Percentiles rank a stretch among this genome's conserved stretches.
Evolutionary conservation across 2,888 invertebrate species (phyloP).

Genomic region (Acanthococcus lagerstroemiae): DNA sequence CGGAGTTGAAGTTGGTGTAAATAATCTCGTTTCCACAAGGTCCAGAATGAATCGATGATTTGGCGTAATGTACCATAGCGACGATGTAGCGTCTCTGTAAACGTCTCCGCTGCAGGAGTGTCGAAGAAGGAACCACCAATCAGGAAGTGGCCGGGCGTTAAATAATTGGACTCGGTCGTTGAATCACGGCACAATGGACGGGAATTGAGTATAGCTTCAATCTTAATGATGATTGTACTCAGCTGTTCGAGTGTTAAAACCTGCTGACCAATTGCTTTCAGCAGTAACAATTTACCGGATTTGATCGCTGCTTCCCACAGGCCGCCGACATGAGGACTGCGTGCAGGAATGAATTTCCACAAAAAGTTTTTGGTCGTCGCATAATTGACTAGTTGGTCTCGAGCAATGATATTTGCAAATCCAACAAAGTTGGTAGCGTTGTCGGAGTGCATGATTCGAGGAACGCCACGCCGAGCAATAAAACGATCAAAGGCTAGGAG

Average conservation of each 20-base stretch:
- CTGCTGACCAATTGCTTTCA: not conserved
- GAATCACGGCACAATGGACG: not conserved
- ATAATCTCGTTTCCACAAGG: not conserved
- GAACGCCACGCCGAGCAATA: not conserved
- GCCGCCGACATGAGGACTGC: not conserved
- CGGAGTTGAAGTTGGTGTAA: not conserved
- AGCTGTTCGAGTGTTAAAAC: not conserved
- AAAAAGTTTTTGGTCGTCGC: not conserved
- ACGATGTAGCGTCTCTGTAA: conserved; percentile 32
- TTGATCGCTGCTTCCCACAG: not conserved
- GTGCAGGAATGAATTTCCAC: not conserved
- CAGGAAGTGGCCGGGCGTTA: conserved; percentile 40
- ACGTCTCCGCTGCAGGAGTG: conserved; percentile 36
- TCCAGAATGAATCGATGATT: not conserved
- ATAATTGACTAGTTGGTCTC: not conserved
- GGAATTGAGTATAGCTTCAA: not conserved
- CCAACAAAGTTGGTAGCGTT: no score
- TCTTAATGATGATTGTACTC: not conserved
- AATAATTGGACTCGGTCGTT: not conserved
- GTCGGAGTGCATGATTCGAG: not conserved
- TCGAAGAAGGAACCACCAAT: conserved; percentile 37
- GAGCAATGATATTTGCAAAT: not conserved
- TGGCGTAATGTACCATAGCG: conserved; percentile 2
- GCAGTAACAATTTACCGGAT: not conserved
- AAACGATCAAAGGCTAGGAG: not conserved